Percentiles rank a stretch among this genome's conserved stretches.
Evolutionary conservation across 2,113 vertebrate species (phyloP).

Genomic region (Oncorhynchus masou): DNA sequence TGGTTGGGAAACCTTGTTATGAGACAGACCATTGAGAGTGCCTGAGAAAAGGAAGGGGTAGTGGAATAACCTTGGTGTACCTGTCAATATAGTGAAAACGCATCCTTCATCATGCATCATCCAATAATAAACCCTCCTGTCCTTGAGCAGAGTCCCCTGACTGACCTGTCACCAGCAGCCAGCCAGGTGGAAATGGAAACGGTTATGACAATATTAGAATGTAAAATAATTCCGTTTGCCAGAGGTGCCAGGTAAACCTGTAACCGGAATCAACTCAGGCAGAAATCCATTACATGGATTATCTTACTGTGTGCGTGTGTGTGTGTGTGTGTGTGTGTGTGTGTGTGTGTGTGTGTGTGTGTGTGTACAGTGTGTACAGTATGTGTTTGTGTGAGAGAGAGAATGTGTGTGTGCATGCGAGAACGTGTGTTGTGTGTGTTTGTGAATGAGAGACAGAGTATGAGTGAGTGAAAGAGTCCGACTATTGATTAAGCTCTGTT

Average conservation of each 20-base stretch:
- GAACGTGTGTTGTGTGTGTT: neutral
- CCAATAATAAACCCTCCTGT: constrained; percentile 17
- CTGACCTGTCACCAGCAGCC: constrained; percentile 18
- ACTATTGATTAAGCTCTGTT: constrained; percentile 11
- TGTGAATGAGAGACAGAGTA: neutral
- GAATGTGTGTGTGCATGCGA: neutral
- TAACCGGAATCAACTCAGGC: constrained; percentile 70
- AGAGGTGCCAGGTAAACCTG: constrained; percentile 49
- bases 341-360: constrained; percentile 21
- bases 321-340: constrained; percentile 34
- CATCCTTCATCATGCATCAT: constrained; percentile 24
- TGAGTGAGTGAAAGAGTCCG: constrained; percentile 4
- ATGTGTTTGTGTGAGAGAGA: neutral
- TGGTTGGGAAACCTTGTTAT: no score
- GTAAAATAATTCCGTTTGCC: constrained; percentile 57
- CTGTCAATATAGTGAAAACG: neutral
- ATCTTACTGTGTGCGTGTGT: constrained; percentile 48
- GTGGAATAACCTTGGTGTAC: constrained; percentile 1
- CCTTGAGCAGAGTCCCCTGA: constrained; percentile 10
- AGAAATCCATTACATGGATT: constrained; percentile 74
- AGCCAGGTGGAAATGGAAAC: constrained; percentile 43
- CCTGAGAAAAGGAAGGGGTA: neutral
- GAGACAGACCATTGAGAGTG: no score
- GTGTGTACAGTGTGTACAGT: no score
- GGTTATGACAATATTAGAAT: constrained; percentile 54